Evolutionary conservation across 2,113 vertebrate species (phyloP), one percentile per base, ranked within the genome.

Genomic region (Sturnira hondurensis): DNA sequence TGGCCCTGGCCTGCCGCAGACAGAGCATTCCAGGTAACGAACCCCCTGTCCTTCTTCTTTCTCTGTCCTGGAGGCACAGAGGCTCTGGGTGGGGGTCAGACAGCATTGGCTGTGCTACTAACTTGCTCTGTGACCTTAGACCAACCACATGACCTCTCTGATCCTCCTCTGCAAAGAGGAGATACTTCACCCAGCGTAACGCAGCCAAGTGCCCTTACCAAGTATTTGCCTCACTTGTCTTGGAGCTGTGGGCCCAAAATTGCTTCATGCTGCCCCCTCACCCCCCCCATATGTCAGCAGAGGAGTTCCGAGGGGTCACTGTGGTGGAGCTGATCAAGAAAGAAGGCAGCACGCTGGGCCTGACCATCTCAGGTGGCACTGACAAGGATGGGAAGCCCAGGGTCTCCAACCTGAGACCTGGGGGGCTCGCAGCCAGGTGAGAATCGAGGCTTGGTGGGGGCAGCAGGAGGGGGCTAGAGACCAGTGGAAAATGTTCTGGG

Each of bases 321-420:
- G 98, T 99, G 0, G 99, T 99, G 98, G 99, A 99, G 97, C 99
- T 99, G 97, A 99, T 99, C 97, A 99, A 99, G 98, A 99, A 99
- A 70, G 99, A 99, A 97, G 99, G 99, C 95, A 99, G 99, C 98
- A 99, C 99, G 11, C 99, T 99, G 0, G 99, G 99, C 71, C 99
- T 99, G 97, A 99, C 99, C 85, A 99, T 99, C 97, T 99, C 99
- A 0, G 99, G 99, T 61, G 99, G 99, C 50, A 99, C 99, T 0
- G 99, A 99, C 98, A 99, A 99, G 98, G 99, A 99, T 3, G 99
- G 99, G 96, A 99, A 99, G 96, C 99, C 99, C 73, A 98, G 99
- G 97, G 99, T 99, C 96, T 99, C 99, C 95, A 99, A 99, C 98
- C 98, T 99, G 89, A 99, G 99, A 93, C 99, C 99, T 0, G 99